Percentiles rank a stretch among this genome's conserved stretches.
phyloP scores from a whole-genome alignment of 2,113 vertebrate genomes.

The Scomber colias region DNA sequence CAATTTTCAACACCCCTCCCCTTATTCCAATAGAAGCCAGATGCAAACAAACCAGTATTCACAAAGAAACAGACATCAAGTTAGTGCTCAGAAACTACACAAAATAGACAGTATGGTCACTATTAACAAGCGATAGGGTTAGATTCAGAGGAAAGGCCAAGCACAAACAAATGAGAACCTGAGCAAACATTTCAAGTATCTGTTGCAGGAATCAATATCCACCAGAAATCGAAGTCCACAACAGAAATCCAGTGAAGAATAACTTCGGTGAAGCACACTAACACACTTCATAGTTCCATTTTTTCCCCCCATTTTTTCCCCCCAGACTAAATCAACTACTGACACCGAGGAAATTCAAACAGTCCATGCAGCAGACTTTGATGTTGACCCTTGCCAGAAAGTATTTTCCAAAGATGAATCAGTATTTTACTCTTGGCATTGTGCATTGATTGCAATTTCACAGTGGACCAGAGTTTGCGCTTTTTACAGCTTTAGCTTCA shows the following conservation, averaged over 20 bases:
- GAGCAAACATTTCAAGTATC: constrained; percentile 28
- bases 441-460: background rate
- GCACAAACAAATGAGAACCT: background rate
- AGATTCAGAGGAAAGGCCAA: background rate
- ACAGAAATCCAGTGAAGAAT: constrained; percentile 1
- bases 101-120: background rate
- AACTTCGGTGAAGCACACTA: background rate
- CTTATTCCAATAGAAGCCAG: background rate
- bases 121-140: background rate
- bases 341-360: background rate
- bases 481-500: background rate
- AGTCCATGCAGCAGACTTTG: background rate
- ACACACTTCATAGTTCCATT: background rate
- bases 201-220: constrained; percentile 35
- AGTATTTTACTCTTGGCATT: background rate
- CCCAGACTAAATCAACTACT: background rate
- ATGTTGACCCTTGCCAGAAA: too few relatives aligned
- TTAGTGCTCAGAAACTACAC: background rate
- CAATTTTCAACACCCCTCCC: background rate
- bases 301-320: background rate
- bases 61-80: background rate
- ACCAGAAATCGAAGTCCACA: constrained; percentile 54
- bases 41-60: background rate
- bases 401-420: background rate
- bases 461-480: background rate